Conservation (phyloP, 2,888 invertebrate genomes). For the Didymodactylos carnosus region DNA sequence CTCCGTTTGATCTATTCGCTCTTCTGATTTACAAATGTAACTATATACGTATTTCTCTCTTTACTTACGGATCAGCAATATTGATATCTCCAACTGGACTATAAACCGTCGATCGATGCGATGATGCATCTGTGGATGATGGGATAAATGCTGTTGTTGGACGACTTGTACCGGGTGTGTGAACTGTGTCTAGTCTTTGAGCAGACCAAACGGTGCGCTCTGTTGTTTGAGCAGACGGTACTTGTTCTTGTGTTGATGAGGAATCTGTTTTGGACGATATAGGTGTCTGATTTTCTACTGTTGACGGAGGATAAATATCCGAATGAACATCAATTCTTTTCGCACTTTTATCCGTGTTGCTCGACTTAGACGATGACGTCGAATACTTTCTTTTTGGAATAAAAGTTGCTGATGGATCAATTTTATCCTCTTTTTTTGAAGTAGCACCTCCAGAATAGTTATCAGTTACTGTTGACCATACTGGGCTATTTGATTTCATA, state of each 20-base stretch:
- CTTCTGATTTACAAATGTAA: too few relatives aligned
- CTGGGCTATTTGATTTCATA: too few relatives aligned
- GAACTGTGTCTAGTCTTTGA: neutral
- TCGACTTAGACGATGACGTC: too few relatives aligned
- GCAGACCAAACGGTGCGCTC: neutral
- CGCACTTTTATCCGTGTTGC: neutral
- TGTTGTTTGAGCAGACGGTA: neutral
- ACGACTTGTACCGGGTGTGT: neutral
- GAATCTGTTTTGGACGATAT: too few relatives aligned
- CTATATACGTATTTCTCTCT: neutral
- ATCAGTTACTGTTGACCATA: too few relatives aligned
- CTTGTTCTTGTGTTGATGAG: neutral
- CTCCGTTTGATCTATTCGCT: too few relatives aligned
- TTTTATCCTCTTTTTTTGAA: neutral
- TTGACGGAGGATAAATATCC: neutral
- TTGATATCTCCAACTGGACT: neutral
- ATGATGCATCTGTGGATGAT: neutral
- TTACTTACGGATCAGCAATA: neutral
- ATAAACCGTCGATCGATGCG: neutral
- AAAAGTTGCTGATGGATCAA: neutral
- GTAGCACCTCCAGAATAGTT: too few relatives aligned
- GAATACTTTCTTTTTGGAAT: neutral
- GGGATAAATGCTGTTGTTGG: neutral
- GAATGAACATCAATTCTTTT: neutral
- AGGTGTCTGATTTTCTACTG: neutral